Conservation (phyloP, 2,113 vertebrate species). For the Sander vitreus region DNA sequence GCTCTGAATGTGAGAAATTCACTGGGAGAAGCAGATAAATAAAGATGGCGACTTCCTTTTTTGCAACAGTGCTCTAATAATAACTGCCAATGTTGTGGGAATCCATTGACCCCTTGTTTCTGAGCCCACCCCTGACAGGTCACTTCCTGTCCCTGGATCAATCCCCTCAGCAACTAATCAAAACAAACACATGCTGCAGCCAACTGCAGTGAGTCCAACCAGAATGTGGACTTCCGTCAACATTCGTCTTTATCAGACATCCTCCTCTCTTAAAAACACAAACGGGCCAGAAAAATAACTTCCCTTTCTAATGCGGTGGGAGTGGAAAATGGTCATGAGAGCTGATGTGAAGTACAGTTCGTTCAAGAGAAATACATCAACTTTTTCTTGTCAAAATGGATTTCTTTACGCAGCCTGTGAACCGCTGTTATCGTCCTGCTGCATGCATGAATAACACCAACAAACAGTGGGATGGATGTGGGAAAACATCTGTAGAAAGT, state of each 20-base stretch:
- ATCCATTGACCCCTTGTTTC: conserved; percentile 66
- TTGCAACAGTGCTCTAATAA: conserved; percentile 49
- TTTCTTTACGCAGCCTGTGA: background rate
- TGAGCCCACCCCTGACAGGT: conserved; percentile 54
- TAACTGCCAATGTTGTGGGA: conserved; percentile 70
- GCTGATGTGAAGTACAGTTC: background rate
- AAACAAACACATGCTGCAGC: conserved; percentile 65
- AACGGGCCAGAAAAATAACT: conserved; percentile 32
- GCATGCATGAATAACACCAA: background rate
- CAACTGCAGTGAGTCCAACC: conserved; percentile 5
- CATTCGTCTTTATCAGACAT: conserved; percentile 22
- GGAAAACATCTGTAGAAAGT: conserved; percentile 12
- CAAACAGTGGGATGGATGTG: background rate
- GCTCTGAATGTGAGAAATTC: background rate
- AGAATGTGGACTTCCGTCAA: conserved; percentile 30
- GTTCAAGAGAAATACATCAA: background rate
- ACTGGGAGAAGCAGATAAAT: background rate
- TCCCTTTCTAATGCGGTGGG: background rate
- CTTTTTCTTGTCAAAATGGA: background rate
- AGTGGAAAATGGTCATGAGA: conserved; percentile 1
- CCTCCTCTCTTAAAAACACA: conserved; percentile 34
- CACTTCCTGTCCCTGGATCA: conserved; percentile 73
- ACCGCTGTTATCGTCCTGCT: background rate
- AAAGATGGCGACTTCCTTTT: conserved; percentile 15
- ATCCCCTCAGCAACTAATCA: conserved; percentile 45